phyloP scores from a whole-genome alignment of 2,113 vertebrate genomes.

The Eptesicus fuscus region DNA sequence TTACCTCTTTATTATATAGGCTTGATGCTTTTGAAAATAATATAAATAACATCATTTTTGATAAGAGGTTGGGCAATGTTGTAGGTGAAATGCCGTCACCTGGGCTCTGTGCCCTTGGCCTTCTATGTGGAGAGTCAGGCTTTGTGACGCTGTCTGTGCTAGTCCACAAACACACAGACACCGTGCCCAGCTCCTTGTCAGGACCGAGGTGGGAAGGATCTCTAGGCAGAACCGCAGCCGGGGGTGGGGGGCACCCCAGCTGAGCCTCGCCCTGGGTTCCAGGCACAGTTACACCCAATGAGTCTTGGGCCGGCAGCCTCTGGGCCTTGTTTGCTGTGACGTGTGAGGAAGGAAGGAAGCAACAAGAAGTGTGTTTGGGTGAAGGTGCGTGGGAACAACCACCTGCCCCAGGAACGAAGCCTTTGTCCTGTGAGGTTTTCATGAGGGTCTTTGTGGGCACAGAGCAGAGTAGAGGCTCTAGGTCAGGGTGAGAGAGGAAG shows the following conservation, averaged over 20 bases:
- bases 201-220: not conserved
- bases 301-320: not conserved
- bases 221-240: not conserved
- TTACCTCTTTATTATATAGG: too few relatives aligned
- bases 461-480: not conserved
- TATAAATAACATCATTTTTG: too few relatives aligned
- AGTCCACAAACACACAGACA: rapidly evolving
- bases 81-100: not conserved
- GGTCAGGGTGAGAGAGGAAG: not conserved
- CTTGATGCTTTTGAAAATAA: not conserved
- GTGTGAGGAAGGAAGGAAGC: not conserved
- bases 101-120: not conserved
- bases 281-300: not conserved
- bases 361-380: not conserved
- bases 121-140: not conserved
- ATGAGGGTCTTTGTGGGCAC: not conserved
- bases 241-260: too few relatives aligned
- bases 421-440: not conserved
- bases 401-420: too few relatives aligned
- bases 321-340: not conserved
- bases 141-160: not conserved
- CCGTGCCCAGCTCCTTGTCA: not conserved
- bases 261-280: not conserved
- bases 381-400: not conserved
- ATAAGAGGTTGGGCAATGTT: not conserved